A percentile compares a stretch with the other conserved stretches of the same genome.
Evolutionary conservation across 2,888 invertebrate species (phyloP).

Genomic region (Dioctria rufipes): DNA sequence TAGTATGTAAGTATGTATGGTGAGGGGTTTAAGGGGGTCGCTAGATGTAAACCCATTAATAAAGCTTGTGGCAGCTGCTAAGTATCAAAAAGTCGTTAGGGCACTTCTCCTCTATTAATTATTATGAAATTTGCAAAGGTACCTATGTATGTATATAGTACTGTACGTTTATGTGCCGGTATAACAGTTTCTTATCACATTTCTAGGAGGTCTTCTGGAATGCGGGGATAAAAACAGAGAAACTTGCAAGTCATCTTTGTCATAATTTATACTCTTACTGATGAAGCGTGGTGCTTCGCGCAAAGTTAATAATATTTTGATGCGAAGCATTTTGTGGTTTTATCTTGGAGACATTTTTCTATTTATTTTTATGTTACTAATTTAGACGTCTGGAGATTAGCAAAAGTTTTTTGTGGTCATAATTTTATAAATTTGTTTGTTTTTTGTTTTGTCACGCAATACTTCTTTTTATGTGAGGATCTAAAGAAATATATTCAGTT

Average conservation of each 20-base stretch:
- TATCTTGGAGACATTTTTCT: too few species aligned
- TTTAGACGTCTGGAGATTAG: too few species aligned
- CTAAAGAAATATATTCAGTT: too few species aligned
- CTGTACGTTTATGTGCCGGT: slow-evolving; percentile 29
- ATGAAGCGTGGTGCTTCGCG: slow-evolving; percentile 16
- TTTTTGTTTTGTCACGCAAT: too few species aligned
- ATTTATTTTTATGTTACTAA: too few species aligned
- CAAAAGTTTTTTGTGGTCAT: too few species aligned
- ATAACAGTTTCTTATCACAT: slow-evolving; percentile 41
- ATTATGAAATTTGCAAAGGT: slow-evolving; percentile 53
- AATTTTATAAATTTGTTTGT: too few species aligned
- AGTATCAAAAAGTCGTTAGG: slow-evolving; percentile 60
- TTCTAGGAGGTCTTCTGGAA: slow-evolving; percentile 16
- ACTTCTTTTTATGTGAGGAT: too few species aligned
- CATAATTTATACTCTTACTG: slow-evolving; percentile 51
- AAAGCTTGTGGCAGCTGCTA: slow-evolving; percentile 59
- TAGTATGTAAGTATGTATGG: too few species aligned
- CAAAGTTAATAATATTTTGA: slow-evolving; percentile 35
- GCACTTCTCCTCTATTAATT: slow-evolving; percentile 60
- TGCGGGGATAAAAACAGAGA: slow-evolving; percentile 29
- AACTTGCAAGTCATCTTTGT: slow-evolving; percentile 46
- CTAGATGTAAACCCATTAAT: slow-evolving; percentile 58
- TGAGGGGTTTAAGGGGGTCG: slow-evolving; percentile 3
- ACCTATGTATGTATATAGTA: too few species aligned
- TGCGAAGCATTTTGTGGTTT: too few species aligned